Evolutionary conservation across 2,113 vertebrate genomes (phyloP).

Genomic region (Chloroceryle aenea): DNA sequence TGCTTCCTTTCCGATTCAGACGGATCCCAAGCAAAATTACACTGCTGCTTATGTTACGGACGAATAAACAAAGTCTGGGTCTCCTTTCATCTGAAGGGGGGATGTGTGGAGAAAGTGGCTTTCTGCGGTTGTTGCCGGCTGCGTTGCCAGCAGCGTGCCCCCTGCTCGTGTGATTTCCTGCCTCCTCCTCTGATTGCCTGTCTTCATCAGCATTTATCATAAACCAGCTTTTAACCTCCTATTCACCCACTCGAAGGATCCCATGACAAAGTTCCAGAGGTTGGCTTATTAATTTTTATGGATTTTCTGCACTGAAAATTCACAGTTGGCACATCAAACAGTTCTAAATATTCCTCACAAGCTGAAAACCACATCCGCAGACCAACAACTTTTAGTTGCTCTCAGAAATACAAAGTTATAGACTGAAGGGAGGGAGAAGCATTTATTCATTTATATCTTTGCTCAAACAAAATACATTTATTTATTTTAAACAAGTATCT

Average conservation of each 20-base stretch:
- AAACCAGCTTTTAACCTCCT: background rate
- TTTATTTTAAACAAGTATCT: background rate
- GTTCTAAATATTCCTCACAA: background rate
- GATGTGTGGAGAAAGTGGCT: background rate
- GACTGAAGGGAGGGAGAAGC: background rate
- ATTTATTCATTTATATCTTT: background rate
- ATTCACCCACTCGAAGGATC: background rate
- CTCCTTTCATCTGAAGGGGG: background rate
- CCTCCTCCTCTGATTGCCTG: background rate
- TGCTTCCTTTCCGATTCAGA: background rate
- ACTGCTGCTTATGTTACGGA: fast-evolving
- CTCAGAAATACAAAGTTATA: background rate
- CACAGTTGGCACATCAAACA: background rate
- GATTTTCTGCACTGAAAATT: constrained; percentile 4
- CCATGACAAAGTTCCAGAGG: background rate
- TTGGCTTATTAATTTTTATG: background rate
- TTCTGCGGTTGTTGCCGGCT: fast-evolving
- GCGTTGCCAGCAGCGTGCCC: background rate
- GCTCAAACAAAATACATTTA: background rate
- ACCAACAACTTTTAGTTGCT: background rate
- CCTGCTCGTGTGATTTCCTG: background rate
- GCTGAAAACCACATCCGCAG: background rate
- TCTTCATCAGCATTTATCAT: background rate
- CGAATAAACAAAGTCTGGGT: background rate
- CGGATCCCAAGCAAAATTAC: background rate